These are phyloP conservation scores for Mythimna lalbum DNA, from an alignment of 2,888 invertebrate genomes.

Conservation along the genomic window DNA sequence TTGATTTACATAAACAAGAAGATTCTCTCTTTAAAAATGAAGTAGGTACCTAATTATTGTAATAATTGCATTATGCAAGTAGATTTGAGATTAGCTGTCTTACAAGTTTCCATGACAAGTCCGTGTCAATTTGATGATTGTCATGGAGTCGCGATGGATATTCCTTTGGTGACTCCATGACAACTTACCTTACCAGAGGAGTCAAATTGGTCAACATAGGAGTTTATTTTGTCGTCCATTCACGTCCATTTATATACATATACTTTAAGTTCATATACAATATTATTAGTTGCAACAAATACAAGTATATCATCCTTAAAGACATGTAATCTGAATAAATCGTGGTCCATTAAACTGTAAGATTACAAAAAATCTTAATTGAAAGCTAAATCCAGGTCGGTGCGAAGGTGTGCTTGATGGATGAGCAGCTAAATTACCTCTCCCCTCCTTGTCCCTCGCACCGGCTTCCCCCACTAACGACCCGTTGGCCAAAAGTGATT, in stretches of 20 bases:
- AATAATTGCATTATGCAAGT: slow-evolving; percentile 3
- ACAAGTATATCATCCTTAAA: not conserved
- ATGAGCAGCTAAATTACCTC: slow-evolving; percentile 85
- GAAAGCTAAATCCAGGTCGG: slow-evolving; percentile 83
- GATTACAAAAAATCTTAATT: slow-evolving; percentile 74
- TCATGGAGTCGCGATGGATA: too few species aligned
- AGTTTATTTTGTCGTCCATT: slow-evolving; percentile 4
- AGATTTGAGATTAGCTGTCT: not conserved
- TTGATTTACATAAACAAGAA: not conserved
- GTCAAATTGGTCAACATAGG: too few species aligned
- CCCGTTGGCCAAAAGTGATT: slow-evolving; percentile 82
- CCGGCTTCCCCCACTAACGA: slow-evolving; percentile 77
- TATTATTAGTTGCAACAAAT: not conserved
- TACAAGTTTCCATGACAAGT: slow-evolving; percentile 1
- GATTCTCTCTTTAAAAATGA: not conserved
- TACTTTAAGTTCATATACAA: not conserved
- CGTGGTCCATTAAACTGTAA: slow-evolving; percentile 18
- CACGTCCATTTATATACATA: not conserved
- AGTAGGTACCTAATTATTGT: not conserved
- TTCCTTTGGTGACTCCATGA: too few species aligned
- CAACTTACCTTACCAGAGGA: too few species aligned
- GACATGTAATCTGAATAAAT: slow-evolving; percentile 24
- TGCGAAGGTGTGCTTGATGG: slow-evolving; percentile 83
- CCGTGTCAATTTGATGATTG: not conserved
- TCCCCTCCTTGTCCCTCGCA: slow-evolving; percentile 64